Base-by-base conservation (phyloP, 2,888 invertebrate species). In the Polydrusus pterygomalis region DNA sequence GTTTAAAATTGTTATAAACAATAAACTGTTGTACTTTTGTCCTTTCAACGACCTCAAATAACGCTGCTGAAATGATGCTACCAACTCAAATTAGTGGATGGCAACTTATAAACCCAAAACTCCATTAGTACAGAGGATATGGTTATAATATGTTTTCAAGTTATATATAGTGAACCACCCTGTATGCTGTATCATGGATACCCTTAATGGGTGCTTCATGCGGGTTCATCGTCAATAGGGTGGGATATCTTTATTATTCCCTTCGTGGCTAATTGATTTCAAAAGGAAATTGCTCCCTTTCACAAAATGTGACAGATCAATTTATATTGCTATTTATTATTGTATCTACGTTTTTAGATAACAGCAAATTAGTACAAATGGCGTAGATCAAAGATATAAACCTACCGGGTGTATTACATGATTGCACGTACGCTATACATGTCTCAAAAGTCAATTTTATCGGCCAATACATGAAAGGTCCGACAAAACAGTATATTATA, bases 181-280 rank as follows among this genome's bases (percentile, higher is more conserved):
- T 38, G 18, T 60, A 60, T 38, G 9, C 58, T 58, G 11, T 34
- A 25, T 25, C 5, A 25, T 25, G 1, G 58, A 34, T 15, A 58
- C 34, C 58, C 58, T 9, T 69, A 69, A 69, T 69, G 60, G 58
- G 60, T 58, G 30, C n/a, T 38, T 51, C 68, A 72, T 72, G 65
- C 56, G 72, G 72, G 65, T 65, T 45, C 56, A 72, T 34, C 56
- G 25, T 54, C 43, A 71, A 40, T 40, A 45, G 65, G 25, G 34
- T 45, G 56, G 20, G 25, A 72, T 58, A 47, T 58, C 58, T 65
- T 43, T 58, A 65, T 70, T 70, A 63, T 64, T 43, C 45, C 58
- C 56, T 65, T 65, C 65, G 34, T 56, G 71, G 51, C 72, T 72
- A 72, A 72, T 72, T 72, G 72, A 72, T 72, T 65, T 65, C 65